Evolutionary conservation across 2,113 vertebrate genomes (phyloP).

Genomic region (Cyrtonyx montezumae): DNA sequence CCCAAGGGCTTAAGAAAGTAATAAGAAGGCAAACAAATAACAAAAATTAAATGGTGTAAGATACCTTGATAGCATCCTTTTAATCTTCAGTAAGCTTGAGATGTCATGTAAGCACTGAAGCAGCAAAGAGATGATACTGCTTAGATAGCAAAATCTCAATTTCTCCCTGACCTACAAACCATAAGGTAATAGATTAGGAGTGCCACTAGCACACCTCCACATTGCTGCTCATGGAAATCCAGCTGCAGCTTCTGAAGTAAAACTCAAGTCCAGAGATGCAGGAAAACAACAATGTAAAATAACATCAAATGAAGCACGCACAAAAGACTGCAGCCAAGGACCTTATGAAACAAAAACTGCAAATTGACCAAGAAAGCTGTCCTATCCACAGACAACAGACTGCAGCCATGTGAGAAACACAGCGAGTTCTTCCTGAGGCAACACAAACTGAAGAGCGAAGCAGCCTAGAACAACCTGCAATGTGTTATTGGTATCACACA

Average conservation of each 20-base stretch:
- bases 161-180: constrained; percentile 55
- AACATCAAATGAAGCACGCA: background rate
- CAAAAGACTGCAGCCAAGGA: background rate
- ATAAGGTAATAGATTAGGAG: constrained; percentile 12
- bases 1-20: background rate
- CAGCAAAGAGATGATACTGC: constrained; percentile 31
- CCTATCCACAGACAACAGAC: background rate
- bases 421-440: background rate
- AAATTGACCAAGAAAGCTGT: background rate
- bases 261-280: background rate
- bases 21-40: constrained; percentile 29
- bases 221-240: background rate
- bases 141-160: constrained; percentile 53
- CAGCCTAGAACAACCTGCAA: background rate
- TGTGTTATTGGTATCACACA: background rate
- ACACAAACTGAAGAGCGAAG: background rate
- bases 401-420: background rate
- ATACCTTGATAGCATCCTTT: constrained; percentile 40
- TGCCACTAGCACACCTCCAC: background rate
- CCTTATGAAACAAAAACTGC: background rate
- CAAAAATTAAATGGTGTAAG: constrained; percentile 3
- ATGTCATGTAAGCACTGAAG: constrained; percentile 42
- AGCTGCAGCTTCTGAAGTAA: constrained; percentile 1
- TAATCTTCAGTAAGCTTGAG: constrained; percentile 46
- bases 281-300: background rate